A percentile compares a stretch with the other conserved stretches of the same genome.
phyloP scores from a whole-genome alignment of 2,797 vertebrate genomes.

The Benthosema pterotum region DNA sequence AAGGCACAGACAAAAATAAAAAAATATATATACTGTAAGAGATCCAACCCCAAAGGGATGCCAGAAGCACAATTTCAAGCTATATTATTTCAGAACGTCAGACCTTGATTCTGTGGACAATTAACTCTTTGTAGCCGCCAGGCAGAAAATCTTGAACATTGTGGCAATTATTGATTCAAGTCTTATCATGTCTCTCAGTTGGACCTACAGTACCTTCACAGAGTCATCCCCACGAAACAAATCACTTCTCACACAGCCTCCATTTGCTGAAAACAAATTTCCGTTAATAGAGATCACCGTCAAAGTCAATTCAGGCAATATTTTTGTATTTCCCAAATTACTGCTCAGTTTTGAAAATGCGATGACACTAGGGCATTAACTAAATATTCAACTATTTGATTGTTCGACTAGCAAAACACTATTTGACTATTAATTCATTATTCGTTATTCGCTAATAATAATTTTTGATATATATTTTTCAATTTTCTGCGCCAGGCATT shows the following conservation, averaged over 20 bases:
- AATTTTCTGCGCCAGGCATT: too few relatives aligned
- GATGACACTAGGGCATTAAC: too few relatives aligned
- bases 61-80: conserved; percentile 2
- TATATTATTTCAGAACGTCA: background rate
- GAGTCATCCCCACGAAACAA: background rate
- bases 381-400: too few relatives aligned
- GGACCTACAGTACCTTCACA: conserved; percentile 11
- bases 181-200: conserved; percentile 12
- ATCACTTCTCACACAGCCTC: conserved; percentile 11
- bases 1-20: background rate
- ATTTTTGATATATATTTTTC: too few relatives aligned
- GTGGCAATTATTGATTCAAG: conserved; percentile 37
- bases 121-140: background rate
- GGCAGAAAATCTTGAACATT: conserved; percentile 23
- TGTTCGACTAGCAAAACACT: too few relatives aligned
- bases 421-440: too few relatives aligned
- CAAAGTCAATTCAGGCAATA: background rate
- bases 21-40: background rate
- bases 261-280: background rate
- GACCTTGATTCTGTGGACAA: background rate
- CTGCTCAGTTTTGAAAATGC: too few relatives aligned
- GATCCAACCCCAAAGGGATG: background rate
- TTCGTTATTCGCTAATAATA: too few relatives aligned
- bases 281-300: background rate
- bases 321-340: too few relatives aligned